phyloP scores from a whole-genome alignment of 2,797 vertebrate genomes.

The Anabacerthia variegaticeps region DNA sequence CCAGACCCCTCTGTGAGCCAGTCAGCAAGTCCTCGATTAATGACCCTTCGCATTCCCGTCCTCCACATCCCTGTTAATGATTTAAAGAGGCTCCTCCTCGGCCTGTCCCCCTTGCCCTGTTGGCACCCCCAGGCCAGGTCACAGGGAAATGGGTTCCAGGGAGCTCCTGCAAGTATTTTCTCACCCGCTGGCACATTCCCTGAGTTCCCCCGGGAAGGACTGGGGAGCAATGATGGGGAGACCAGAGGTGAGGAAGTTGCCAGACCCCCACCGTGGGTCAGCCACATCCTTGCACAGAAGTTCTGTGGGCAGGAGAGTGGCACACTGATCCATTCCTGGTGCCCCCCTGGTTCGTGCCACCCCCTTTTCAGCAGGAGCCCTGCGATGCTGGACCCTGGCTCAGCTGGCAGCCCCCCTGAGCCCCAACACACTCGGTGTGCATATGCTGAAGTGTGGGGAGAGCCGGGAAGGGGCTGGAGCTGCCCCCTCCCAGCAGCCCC shows the following conservation, averaged over 20 bases:
- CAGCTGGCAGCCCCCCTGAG: not conserved
- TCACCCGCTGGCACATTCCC: not conserved
- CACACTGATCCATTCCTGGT: accelerated
- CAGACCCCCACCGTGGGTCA: accelerated
- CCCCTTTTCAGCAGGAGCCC: not conserved
- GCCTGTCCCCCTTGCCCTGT: not conserved
- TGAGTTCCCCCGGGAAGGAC: accelerated
- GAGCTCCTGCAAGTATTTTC: not conserved
- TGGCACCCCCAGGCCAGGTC: not conserved
- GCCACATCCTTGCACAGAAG: accelerated
- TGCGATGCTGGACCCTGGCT: not conserved
- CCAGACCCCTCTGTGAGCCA: not conserved
- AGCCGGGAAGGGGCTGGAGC: not conserved
- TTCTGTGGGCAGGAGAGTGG: accelerated
- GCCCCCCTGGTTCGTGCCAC: not conserved
- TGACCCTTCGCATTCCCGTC: not conserved
- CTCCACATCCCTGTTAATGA: not conserved
- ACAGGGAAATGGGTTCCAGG: not conserved
- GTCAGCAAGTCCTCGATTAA: not conserved
- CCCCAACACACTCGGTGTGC: not conserved
- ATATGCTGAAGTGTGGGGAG: accelerated
- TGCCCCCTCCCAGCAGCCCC: not conserved
- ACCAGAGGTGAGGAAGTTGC: not conserved
- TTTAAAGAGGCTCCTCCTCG: not conserved
- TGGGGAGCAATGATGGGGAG: not conserved